A percentile compares a stretch with the other conserved stretches of the same genome.
phyloP scores from a whole-genome alignment of 2,797 vertebrate species.

The Peromyscus attwateri region DNA sequence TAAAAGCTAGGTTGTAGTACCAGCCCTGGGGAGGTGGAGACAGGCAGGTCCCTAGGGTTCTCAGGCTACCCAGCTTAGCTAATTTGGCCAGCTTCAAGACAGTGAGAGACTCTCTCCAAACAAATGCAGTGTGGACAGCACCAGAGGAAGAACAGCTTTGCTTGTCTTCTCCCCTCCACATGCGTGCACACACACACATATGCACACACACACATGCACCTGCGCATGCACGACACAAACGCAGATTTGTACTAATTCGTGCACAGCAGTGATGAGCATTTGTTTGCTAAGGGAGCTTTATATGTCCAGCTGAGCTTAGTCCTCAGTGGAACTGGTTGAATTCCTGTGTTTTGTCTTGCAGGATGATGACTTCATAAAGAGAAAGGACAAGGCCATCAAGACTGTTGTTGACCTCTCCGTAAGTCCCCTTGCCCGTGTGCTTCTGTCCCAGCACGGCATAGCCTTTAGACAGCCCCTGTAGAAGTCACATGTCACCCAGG shows the following conservation, averaged over 20 bases:
- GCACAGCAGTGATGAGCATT: background rate
- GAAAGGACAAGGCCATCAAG: slow-evolving; percentile 92
- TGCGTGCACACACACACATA: no score
- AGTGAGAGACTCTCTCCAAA: background rate
- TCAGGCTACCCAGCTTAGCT: background rate
- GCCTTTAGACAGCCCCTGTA: background rate
- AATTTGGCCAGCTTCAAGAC: background rate
- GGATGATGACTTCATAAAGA: slow-evolving; percentile 95
- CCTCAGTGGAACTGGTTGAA: background rate
- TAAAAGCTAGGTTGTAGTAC: background rate
- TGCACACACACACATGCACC: no score
- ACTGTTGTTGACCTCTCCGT: slow-evolving; percentile 92
- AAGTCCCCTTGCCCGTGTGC: slow-evolving; percentile 84
- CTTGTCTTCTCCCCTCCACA: background rate
- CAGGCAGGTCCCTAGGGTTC: background rate
- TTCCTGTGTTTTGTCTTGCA: slow-evolving; percentile 82
- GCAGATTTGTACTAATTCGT: background rate
- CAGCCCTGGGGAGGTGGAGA: background rate
- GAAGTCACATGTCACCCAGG: background rate
- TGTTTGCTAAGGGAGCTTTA: background rate
- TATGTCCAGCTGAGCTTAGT: background rate
- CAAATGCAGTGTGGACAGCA: background rate
- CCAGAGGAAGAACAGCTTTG: background rate
- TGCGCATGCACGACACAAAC: fast-evolving
- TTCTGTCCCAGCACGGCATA: background rate